These are phyloP conservation scores for Bombus huntii DNA, from an alignment of 1,140 invertebrate genomes.

Conservation along the genomic window DNA sequence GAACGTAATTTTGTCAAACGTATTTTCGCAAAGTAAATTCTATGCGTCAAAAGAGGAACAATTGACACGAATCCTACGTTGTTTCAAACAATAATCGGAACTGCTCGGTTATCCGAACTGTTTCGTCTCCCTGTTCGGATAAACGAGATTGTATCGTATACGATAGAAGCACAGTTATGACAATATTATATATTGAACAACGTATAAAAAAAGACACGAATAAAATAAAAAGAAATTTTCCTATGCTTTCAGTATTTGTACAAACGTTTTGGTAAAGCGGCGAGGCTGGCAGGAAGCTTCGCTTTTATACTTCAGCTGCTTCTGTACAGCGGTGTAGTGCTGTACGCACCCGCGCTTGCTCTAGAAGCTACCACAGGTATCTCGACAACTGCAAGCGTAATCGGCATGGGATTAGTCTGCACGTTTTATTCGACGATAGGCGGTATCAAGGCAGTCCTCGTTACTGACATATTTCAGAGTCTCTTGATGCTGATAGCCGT, in stretches of 20 bases:
- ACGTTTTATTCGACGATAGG: constrained; percentile 94
- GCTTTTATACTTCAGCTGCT: constrained; percentile 92
- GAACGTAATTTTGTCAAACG: too few species aligned
- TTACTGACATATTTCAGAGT: constrained; percentile 93
- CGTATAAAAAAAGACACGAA: too few species aligned
- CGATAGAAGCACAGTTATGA: too few species aligned
- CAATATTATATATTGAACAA: too few species aligned
- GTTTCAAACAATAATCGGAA: too few species aligned
- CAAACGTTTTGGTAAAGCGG: constrained; percentile 87
- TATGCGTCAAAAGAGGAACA: too few species aligned
- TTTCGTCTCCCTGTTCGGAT: too few species aligned
- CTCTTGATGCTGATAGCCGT: constrained; percentile 89
- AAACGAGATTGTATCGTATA: too few species aligned
- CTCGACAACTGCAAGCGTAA: constrained; percentile 88
- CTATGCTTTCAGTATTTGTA: constrained; percentile 88
- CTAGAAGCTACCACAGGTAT: constrained; percentile 93
- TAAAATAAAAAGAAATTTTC: too few species aligned
- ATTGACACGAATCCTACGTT: too few species aligned
- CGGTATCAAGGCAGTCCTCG: constrained; percentile 94
- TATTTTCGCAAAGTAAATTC: too few species aligned
- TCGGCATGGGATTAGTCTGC: constrained; percentile 90
- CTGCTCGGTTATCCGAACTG: too few species aligned
- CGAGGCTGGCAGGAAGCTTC: constrained; percentile 87
- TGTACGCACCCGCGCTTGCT: constrained; percentile 95
- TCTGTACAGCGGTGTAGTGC: constrained; percentile 95